Conservation (phyloP, 1,140 invertebrate genomes). For the Lepidotrigona ventralis region DNA sequence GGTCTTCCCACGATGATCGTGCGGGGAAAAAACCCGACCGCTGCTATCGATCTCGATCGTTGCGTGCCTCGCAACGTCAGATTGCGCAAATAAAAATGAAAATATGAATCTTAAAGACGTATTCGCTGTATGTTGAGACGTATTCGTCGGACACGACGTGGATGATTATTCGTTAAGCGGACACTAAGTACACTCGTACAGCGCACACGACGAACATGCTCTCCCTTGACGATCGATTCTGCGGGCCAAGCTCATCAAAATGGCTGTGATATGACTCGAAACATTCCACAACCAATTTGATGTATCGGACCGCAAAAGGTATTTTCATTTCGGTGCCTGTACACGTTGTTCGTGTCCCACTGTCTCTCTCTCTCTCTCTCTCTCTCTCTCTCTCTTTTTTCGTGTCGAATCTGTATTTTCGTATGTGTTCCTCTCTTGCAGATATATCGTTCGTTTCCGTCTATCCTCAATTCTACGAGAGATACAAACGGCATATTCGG, state of each 20-base stretch:
- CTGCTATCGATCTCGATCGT: not conserved
- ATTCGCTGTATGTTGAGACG: not conserved
- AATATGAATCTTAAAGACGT: not conserved
- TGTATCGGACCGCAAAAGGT: slow-evolving; percentile 81
- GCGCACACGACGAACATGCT: not conserved
- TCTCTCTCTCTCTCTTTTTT: not conserved
- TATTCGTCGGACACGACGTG: not conserved
- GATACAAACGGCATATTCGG: not conserved
- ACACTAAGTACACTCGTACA: slow-evolving; percentile 15
- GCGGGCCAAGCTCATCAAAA: slow-evolving; percentile 87
- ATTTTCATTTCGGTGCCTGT: slow-evolving; percentile 43
- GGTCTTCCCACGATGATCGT: not conserved
- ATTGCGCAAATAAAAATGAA: not conserved
- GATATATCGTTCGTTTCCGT: not conserved
- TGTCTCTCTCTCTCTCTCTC: not conserved
- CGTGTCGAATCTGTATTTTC: not conserved
- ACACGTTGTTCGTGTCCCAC: not conserved
- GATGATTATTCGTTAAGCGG: slow-evolving; percentile 47
- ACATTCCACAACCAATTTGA: slow-evolving; percentile 89
- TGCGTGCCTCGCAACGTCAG: not conserved
- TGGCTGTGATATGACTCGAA: slow-evolving; percentile 88
- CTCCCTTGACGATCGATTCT: slow-evolving; percentile 72
- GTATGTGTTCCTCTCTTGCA: not conserved
- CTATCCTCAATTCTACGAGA: slow-evolving; percentile 5
- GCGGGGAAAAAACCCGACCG: not conserved